Evolutionary conservation across 1,140 invertebrate species (phyloP), one percentile per base, ranked within the genome.

Genomic region (Diorhabda carinulata): DNA sequence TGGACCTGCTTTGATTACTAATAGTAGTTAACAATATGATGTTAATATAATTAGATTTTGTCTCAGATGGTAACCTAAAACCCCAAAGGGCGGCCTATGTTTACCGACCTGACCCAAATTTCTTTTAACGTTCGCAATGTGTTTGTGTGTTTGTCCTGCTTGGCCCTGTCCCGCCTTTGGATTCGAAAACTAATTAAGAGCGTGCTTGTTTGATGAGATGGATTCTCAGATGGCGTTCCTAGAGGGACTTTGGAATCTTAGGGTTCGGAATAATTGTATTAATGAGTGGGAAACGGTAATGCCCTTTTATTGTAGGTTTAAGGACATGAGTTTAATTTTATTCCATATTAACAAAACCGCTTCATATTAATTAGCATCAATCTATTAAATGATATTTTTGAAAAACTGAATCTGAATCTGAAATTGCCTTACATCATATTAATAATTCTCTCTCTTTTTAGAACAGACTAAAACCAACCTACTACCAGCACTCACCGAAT

Each of bases 131-230:
- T n/a, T 8, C 6, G 43, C 64, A 44, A 59, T 57, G 66, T 67
- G 56, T 70, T 52, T 52, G 47, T 57, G 66, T 67, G 56, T 70
- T 52, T 52, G 47, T 70, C n/a, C n/a, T 62, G 43, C 10, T 7
- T 47, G 40, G 56, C 56, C 68, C 68, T 45, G 62, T 10, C 64
- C 47, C 47, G 47, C 47, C 47, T 52, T 42, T 44, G 5, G 52
- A 65, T 67, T 52, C 57, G 52, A 67, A 73, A 73, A 62, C 70
- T 73, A 73, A 73, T 73, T 73, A 73, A 71, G 70, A 71, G 67
- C 69, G 64, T 71, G 70, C 69, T 68, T 71, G 70, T 73, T 71
- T 68, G 67, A 69, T 66, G 62, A 58, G 43, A 61, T 59, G 52
- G 64, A 57, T 67, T 67, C 64, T 67, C 41, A 64, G 56, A 69